Conservation (phyloP, 2,888 invertebrate genomes). For the Nomada fabriciana region DNA sequence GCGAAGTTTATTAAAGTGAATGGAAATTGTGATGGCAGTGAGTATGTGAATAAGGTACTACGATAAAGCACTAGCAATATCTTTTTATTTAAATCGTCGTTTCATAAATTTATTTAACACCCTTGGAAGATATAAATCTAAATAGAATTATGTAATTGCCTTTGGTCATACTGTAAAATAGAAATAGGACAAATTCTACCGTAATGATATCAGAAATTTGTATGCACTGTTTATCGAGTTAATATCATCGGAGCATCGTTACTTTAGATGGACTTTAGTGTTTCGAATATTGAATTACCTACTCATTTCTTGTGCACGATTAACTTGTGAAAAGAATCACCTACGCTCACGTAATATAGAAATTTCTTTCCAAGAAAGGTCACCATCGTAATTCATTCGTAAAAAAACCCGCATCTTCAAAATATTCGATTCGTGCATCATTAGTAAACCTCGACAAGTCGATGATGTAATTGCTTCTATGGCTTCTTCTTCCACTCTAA, state of each 20-base stretch:
- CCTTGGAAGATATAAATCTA: too few relatives aligned
- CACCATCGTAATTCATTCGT: conserved; percentile 41
- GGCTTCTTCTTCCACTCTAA: conserved; percentile 3
- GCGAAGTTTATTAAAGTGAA: background rate
- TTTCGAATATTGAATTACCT: conserved; percentile 8
- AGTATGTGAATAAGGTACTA: background rate
- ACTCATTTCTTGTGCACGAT: conserved; percentile 1
- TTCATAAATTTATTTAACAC: too few relatives aligned
- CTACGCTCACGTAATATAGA: conserved; percentile 53
- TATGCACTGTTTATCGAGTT: background rate
- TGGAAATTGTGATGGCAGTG: background rate
- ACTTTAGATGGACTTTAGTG: conserved; percentile 37
- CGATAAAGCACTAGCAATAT: background rate
- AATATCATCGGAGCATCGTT: background rate
- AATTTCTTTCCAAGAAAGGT: conserved; percentile 65
- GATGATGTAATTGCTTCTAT: conserved; percentile 49
- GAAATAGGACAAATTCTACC: too few relatives aligned
- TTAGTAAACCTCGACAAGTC: conserved; percentile 47
- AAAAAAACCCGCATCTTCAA: conserved; percentile 56
- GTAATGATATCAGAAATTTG: background rate
- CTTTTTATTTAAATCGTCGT: too few relatives aligned
- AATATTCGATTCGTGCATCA: conserved; percentile 58
- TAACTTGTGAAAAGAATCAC: conserved; percentile 26
- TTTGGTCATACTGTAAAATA: too few relatives aligned
- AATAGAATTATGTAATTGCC: too few relatives aligned